Base-by-base conservation (phyloP, 2,113 vertebrate genomes). In the Phyllostomus hastatus region DNA sequence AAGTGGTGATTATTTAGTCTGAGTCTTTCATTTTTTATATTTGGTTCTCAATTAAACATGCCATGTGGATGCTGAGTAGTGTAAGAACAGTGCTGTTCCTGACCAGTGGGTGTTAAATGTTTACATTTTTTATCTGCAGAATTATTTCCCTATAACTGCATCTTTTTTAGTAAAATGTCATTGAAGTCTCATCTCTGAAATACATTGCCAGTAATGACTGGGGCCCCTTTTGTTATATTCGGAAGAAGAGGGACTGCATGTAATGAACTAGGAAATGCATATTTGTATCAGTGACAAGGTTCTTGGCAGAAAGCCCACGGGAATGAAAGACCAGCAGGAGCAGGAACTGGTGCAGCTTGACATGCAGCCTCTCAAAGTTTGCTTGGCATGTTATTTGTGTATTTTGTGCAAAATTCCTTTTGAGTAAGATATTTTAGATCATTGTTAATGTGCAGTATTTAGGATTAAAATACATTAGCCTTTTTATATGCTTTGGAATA, bases 121-220 rank as follows among this genome's bases (percentile, higher is more conserved):
- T 99, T 98, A 98, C 98, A 98, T 98, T 98, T 98, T 98, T 91
- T 98, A 98, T 98, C 98, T 98, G 95, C 97, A 96, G 95, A 98
- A 98, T 98, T 97, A 97, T 98, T 98, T 98, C 96, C 98, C 97
- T 98, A 87, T 90, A 97, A 97, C 97, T 97, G 98, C 98, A 96
- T 90, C 8, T 98, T 98, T 96, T 95, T 82, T 91, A 97, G 98
- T 98, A 98, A 97, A 98, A 91, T 97, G 86, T 98, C 97, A 96
- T 97, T 97, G 95, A 97, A 95, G 98, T 97, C 97, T 98, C 97
- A 96, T 98, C 97, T 98, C 98, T 97, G 96, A 98, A 97, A 97
- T 97, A 97, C 88, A 95, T 97, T 98, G 94, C 97, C 96, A 97
- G 90, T 97, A 83, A 87, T 78, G 97, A 97, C 83, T 96, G 97